Base-by-base conservation (phyloP, 2,888 invertebrate genomes). In the Beris morrisii region DNA sequence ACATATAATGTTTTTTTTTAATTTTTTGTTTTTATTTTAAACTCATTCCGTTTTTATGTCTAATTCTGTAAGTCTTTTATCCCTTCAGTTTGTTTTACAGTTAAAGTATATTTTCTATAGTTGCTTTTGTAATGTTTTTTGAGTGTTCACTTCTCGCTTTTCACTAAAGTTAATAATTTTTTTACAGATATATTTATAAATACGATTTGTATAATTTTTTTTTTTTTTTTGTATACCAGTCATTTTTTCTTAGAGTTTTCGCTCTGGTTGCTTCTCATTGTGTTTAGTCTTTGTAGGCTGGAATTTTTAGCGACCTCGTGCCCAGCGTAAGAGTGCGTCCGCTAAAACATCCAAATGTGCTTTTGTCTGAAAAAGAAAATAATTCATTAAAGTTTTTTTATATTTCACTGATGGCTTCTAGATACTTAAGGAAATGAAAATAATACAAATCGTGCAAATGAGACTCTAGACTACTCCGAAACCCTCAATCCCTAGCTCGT, bases 311-410 rank as follows among this genome's bases (percentile, higher is more conserved):
- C 94, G 93, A 76, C 95, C 95, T 82, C 95, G 87, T 80, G 94
- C 94, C 95, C 95, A 95, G 81, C 95, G 88, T 74, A 95, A 84
- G 75, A 95, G 86, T 78, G 95, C 95, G 83, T 95, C 95, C 73
- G 95, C 95, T 81, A 95, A 83, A 74, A 95, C 93, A 84, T 95
- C 95, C 83, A 95, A 85, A 82, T 95, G 95, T 78, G 94, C 94
- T 82, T 95, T 95, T 77, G 95, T 95, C 95, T 95, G 89, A 63
- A 86, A 88, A 76, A 77, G 75, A 78, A 74, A 75, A 65, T 44
- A 44, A 15, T 56, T 56, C 11, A 58, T 58, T 4, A 55, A 55
- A 55, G 1, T 55, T 3, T 12, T 7, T 4, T 12, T 31, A 13
- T 31, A 22, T 22, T 22, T 22, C 22, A 22, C 3, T 22, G 3